These are phyloP conservation scores for Calypte anna DNA, from an alignment of 2,113 vertebrate genomes.

Conservation along the genomic window DNA sequence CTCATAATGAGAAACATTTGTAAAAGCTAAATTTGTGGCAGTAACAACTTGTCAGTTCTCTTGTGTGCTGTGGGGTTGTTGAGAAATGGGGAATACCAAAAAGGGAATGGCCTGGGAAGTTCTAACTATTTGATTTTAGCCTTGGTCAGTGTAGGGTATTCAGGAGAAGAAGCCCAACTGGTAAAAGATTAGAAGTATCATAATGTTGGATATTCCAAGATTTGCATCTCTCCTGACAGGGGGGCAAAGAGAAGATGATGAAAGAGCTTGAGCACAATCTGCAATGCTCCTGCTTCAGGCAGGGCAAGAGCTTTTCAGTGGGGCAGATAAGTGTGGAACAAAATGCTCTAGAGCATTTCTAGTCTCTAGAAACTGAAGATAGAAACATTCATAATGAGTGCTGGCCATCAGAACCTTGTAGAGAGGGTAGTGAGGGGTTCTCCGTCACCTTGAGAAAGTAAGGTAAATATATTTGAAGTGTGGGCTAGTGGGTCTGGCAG, in stretches of 20 bases:
- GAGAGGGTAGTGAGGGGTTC: neutral
- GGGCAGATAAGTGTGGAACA: neutral
- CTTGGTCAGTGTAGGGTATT: neutral
- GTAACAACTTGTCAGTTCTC: neutral
- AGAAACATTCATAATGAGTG: neutral
- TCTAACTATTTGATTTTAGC: neutral
- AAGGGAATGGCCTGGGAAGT: neutral
- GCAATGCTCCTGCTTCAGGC: neutral
- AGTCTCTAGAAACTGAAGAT: neutral
- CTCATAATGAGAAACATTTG: neutral
- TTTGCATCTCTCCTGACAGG: neutral
- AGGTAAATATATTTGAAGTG: constrained; percentile 18
- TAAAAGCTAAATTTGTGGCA: neutral
- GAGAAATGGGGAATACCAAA: neutral
- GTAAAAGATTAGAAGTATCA: neutral
- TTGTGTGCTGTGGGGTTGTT: neutral
- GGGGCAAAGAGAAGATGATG: neutral
- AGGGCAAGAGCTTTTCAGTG: neutral
- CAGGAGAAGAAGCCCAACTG: neutral
- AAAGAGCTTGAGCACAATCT: neutral
- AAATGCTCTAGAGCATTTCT: neutral
- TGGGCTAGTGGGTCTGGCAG: neutral
- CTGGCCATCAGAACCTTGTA: neutral
- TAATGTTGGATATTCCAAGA: neutral
- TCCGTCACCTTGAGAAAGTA: neutral